phyloP scores from a whole-genome alignment of 2,888 invertebrate species.

The Diaphora mendica region DNA sequence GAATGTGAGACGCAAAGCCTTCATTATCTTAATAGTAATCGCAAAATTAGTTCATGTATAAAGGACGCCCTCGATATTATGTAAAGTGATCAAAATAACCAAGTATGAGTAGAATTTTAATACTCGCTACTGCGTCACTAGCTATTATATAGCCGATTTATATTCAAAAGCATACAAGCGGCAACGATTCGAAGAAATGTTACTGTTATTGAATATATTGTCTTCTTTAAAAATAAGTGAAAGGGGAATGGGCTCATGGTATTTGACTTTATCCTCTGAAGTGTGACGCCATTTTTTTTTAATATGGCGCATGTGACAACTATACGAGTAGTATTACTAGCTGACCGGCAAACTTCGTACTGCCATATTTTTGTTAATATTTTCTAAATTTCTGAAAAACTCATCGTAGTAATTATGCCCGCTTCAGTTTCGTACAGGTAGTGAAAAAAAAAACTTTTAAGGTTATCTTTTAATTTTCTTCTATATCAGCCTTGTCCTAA shows the following conservation, averaged over 20 bases:
- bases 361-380: no score
- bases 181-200: slow-evolving; percentile 30
- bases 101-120: slow-evolving; percentile 60
- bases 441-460: no score
- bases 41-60: slow-evolving; percentile 60
- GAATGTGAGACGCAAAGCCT: slow-evolving; percentile 13
- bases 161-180: slow-evolving; percentile 44
- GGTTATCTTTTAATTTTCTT: no score
- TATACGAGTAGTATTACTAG: no score
- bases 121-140: slow-evolving; percentile 36
- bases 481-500: no score
- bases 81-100: slow-evolving; percentile 61
- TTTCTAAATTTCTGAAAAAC: no score
- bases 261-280: no score
- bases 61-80: slow-evolving; percentile 66
- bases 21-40: slow-evolving; percentile 54
- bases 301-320: no score
- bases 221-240: background rate
- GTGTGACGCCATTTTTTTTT: no score
- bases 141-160: slow-evolving; percentile 34
- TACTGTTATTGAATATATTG: slow-evolving; percentile 19
- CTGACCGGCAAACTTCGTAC: no score
- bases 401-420: no score
- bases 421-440: no score
- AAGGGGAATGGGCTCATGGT: background rate